Base-by-base conservation (phyloP, 2,888 invertebrate species). In the Orthonychiurus folsomi region DNA sequence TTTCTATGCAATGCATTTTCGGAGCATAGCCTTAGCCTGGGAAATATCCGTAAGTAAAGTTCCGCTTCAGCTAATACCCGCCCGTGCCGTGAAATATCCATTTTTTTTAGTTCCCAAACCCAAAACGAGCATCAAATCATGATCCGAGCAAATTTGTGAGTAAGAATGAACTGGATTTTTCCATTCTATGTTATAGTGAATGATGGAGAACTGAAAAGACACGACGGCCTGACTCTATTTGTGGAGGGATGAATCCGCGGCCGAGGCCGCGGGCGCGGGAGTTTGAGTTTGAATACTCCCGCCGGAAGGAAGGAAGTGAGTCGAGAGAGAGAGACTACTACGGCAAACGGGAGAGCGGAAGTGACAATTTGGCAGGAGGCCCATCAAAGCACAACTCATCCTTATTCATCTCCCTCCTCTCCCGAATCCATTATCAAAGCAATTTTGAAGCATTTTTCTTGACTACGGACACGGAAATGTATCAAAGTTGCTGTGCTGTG, bases 331-430 rank as follows among this genome's bases (percentile, higher is more conserved):
- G 54, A 54, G 37, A 37, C 9, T n/a, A n/a, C n/a, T n/a, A n/a
- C n/a, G n/a, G 21, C 20, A 50, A 21, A 50, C 15, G 70, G 70
- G 65, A 71, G 68, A 63, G 66, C 66, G 72, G 72, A 72, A 72
- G 69, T 72, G 67, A 68, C 72, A 72, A 72, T 72, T 72, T 72
- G 72, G 72, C 72, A 69, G 67, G 67, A 69, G 69, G 66, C 66
- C n/a, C n/a, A n/a, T n/a, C n/a, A n/a, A 66, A 72, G 70, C 67
- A 67, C 71, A 65, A 68, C 66, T 65, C 67, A 63, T 64, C 63
- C 65, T 27, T 61, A 61, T 63, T 56, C 37, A 5, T 37, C 15
- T 48, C 56, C 27, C 26, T 61, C 53, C 60, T 59, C 54, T 28
- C 58, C 37, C 9, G 53, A 37, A 37, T 37, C 37, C 37, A 37